A percentile compares a stretch with the other conserved stretches of the same genome.
These are phyloP conservation scores for Hyalella azteca DNA, from an alignment of 2,888 invertebrate species.

Conservation along the genomic window DNA sequence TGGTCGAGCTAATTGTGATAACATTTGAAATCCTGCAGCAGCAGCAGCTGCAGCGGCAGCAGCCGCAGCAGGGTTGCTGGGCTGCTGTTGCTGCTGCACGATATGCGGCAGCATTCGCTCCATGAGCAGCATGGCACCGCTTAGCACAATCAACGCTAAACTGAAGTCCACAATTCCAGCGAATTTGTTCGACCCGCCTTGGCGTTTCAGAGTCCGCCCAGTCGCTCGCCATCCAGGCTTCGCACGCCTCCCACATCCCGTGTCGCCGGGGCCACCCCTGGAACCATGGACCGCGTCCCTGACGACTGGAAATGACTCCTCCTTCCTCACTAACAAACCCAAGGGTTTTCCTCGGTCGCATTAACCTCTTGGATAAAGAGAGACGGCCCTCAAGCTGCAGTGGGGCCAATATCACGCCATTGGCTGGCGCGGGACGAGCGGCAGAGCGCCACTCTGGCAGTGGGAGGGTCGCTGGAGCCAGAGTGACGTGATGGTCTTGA, in stretches of 20 bases:
- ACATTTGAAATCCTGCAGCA: slow-evolving; percentile 46
- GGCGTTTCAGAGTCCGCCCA: background rate
- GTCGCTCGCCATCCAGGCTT: background rate
- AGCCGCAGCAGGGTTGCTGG: slow-evolving; percentile 22
- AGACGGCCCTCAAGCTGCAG: background rate
- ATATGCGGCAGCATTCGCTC: slow-evolving; percentile 57
- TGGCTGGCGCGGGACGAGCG: background rate
- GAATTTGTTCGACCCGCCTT: background rate
- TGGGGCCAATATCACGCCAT: background rate
- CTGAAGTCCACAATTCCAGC: slow-evolving; percentile 20
- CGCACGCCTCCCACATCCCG: background rate
- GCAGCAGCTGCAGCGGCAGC: slow-evolving; percentile 28
- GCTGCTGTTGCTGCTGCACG: slow-evolving; percentile 45
- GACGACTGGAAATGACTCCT: background rate
- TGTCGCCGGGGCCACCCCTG: background rate
- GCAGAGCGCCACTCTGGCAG: background rate
- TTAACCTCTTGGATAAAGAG: background rate
- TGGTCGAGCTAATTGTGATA: slow-evolving; percentile 55
- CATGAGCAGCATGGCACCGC: slow-evolving; percentile 55
- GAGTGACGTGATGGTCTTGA: background rate
- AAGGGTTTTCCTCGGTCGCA: too few species aligned
- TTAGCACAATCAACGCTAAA: slow-evolving; percentile 34
- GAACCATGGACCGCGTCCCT: background rate
- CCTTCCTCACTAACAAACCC: background rate
- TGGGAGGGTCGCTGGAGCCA: slow-evolving; percentile 8